These are phyloP conservation scores for Drosophila meridionalis DNA, from an alignment of 2,888 invertebrate genomes.

Conservation along the genomic window DNA sequence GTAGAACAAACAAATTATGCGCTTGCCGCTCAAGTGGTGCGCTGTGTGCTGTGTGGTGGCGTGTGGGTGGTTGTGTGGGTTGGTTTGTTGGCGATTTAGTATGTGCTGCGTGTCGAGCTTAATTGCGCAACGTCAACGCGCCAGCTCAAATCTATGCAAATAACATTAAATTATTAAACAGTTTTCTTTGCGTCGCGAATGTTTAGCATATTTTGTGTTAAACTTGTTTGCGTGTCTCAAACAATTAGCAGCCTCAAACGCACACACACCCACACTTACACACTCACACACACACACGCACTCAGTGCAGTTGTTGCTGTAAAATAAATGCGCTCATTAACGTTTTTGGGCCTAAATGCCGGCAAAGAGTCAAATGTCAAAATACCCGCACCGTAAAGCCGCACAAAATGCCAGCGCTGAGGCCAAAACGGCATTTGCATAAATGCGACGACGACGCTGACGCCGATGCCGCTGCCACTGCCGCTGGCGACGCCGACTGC, in stretches of 20 bases:
- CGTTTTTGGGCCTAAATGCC: slow-evolving; percentile 57
- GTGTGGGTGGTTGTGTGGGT: not conserved
- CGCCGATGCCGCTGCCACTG: not conserved
- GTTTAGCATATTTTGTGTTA: slow-evolving; percentile 74
- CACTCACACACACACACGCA: slow-evolving; percentile 12
- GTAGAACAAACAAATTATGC: slow-evolving; percentile 57
- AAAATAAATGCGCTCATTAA: slow-evolving; percentile 71
- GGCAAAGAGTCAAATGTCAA: slow-evolving; percentile 53
- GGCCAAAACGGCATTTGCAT: slow-evolving; percentile 60
- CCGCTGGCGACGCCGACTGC: not conserved
- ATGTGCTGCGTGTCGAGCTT: slow-evolving; percentile 66
- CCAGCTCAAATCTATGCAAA: slow-evolving; percentile 71
- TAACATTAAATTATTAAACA: slow-evolving; percentile 76
- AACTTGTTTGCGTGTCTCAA: slow-evolving; percentile 81
- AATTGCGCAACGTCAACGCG: slow-evolving; percentile 71
- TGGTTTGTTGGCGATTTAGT: slow-evolving; percentile 30
- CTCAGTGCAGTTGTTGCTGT: slow-evolving; percentile 32
- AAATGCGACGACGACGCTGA: slow-evolving; percentile 33
- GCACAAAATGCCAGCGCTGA: slow-evolving; percentile 53
- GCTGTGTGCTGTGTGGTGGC: slow-evolving; percentile 2
- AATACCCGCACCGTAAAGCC: slow-evolving; percentile 41
- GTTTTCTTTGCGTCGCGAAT: slow-evolving; percentile 61
- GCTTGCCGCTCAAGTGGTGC: slow-evolving; percentile 41
- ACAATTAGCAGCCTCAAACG: slow-evolving; percentile 70
- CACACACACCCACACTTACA: slow-evolving; percentile 26